phyloP scores from a whole-genome alignment of 30 jellyfish, hydroid and myxozoan species.

The Hydractinia echinata region DNA sequence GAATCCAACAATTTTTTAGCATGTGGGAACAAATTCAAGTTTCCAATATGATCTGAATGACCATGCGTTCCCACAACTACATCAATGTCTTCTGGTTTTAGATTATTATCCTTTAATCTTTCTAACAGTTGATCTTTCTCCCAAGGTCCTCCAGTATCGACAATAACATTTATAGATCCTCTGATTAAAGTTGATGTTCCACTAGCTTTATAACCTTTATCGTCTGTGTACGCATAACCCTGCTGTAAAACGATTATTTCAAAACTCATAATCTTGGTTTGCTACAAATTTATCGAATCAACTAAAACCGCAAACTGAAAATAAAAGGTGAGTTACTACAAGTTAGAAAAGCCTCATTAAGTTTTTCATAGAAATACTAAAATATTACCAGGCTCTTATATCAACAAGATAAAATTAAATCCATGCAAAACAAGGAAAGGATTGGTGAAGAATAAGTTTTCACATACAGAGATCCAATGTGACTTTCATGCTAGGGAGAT shows the following conservation, averaged over 20 bases:
- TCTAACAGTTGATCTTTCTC: conserved; percentile 44
- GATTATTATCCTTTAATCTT: conserved; percentile 28
- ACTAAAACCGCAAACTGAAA: too few relatives aligned
- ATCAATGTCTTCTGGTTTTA: conserved; percentile 53
- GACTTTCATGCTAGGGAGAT: too few relatives aligned
- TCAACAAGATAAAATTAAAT: too few relatives aligned
- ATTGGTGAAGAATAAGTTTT: too few relatives aligned
- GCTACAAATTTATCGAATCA: neutral
- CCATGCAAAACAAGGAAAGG: too few relatives aligned
- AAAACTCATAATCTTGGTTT: neutral
- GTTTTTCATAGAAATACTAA: too few relatives aligned
- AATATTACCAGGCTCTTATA: too few relatives aligned
- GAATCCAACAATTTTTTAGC: conserved; percentile 84
- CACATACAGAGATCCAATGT: too few relatives aligned
- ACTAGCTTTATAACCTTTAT: conserved; percentile 67
- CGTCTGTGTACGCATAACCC: conserved; percentile 74
- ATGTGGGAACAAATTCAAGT: conserved; percentile 61
- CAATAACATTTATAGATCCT: conserved; percentile 60
- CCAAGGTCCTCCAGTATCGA: conserved; percentile 98
- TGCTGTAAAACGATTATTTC: conserved; percentile 9
- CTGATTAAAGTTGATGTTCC: conserved; percentile 77
- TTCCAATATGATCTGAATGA: conserved; percentile 97
- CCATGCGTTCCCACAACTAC: conserved; percentile 97
- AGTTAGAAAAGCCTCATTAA: too few relatives aligned
- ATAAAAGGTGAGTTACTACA: too few relatives aligned